phyloP scores from a whole-genome alignment of 1,140 invertebrate species.

The Musca domestica region DNA sequence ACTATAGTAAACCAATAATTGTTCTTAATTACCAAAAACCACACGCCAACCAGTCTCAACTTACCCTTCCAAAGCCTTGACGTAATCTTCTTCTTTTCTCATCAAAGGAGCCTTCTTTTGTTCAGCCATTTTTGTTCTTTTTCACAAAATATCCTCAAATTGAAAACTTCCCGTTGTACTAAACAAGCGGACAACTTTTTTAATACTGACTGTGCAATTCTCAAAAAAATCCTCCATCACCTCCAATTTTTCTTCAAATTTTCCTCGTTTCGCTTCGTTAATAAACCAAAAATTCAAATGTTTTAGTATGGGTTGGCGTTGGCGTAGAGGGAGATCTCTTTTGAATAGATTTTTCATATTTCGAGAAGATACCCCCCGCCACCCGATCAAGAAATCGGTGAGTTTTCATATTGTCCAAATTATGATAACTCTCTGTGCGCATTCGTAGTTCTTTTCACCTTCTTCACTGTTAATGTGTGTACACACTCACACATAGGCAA shows the following conservation, averaged over 20 bases:
- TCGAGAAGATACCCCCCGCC: no score
- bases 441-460: not conserved
- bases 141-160: conserved; percentile 12
- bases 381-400: not conserved
- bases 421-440: conserved; percentile 7
- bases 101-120: conserved; percentile 52
- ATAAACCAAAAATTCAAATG: no score
- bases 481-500: no score
- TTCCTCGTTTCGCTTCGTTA: no score
- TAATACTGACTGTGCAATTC: not conserved
- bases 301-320: conserved; percentile 10
- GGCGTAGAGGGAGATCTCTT: not conserved
- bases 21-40: not conserved
- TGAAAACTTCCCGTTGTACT: conserved; percentile 15
- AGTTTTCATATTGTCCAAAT: not conserved
- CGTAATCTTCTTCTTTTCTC: conserved; percentile 50
- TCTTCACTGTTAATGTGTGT: not conserved
- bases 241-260: not conserved
- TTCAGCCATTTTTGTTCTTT: conserved; percentile 43
- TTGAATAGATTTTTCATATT: not conserved
- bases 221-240: conserved; percentile 7
- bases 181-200: conserved; percentile 9
- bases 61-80: conserved; percentile 51
- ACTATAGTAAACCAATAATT: conserved; percentile 26
- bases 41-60: not conserved